A percentile compares a stretch with the other conserved stretches of the same genome.
Conservation (phyloP, 2,113 vertebrate genomes). For the Pelvicachromis taeniatus region DNA sequence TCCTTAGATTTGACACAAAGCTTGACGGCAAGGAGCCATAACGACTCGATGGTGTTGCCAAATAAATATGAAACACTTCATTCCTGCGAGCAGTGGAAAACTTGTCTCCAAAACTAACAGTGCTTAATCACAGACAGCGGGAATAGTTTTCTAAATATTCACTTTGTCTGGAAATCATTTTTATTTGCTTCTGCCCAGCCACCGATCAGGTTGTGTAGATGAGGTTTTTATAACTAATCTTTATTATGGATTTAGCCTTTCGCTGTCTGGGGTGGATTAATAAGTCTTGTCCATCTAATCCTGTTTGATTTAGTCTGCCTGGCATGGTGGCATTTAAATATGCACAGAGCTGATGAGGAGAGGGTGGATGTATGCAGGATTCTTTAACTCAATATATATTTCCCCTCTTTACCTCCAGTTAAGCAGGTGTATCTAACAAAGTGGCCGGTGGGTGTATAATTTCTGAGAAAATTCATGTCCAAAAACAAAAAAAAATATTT, state of each 20-base stretch:
- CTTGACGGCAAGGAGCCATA: not conserved
- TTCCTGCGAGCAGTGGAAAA: not conserved
- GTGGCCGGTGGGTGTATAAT: not conserved
- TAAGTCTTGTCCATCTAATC: slow-evolving; percentile 35
- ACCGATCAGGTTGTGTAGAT: slow-evolving; percentile 23
- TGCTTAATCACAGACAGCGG: not conserved
- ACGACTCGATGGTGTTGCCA: not conserved
- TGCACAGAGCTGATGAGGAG: not conserved
- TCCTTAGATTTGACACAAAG: not conserved
- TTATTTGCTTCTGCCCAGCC: not conserved
- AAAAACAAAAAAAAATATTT: not conserved
- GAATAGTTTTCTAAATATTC: not conserved
- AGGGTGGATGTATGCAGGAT: not conserved
- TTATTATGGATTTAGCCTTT: slow-evolving; percentile 29
- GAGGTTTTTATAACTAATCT: slow-evolving; percentile 34
- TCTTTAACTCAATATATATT: not conserved
- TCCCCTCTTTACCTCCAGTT: not conserved
- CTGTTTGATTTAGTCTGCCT: slow-evolving; percentile 38
- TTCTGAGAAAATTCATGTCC: not conserved
- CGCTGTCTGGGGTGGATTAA: slow-evolving; percentile 22
- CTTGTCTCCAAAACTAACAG: not conserved
- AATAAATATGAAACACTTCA: not conserved
- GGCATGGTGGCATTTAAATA: not conserved
- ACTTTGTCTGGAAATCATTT: not conserved
- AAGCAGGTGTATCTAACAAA: not conserved